Evolutionary conservation across 2,113 vertebrate species (phyloP).

Genomic region (Ameiurus melas): DNA sequence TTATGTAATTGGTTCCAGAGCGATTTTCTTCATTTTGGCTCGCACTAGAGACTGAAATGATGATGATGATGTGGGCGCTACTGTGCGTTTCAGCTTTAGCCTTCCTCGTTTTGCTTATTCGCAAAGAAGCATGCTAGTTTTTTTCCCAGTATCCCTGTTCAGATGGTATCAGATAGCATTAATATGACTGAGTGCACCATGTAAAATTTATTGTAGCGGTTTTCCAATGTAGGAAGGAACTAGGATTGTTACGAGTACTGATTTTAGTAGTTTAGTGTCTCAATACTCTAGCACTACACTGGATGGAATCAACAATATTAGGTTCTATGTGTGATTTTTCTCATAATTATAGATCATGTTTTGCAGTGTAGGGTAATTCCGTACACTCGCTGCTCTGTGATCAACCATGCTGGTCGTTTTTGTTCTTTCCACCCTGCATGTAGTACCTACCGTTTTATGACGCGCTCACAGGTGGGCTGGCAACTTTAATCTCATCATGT

Average conservation of each 20-base stretch:
- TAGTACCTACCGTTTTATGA: conserved; percentile 17
- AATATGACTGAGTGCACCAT: neutral
- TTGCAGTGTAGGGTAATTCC: neutral
- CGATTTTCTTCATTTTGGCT: conserved; percentile 32
- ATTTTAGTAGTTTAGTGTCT: neutral
- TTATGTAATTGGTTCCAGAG: conserved; percentile 39
- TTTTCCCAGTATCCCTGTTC: neutral
- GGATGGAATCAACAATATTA: neutral
- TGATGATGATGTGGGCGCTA: neutral
- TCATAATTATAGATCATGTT: neutral
- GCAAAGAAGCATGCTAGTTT: conserved; percentile 6
- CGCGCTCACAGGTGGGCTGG: neutral
- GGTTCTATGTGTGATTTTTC: neutral
- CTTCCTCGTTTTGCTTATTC: conserved; percentile 26
- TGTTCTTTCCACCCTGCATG: conserved; percentile 14
- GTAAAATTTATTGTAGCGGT: neutral
- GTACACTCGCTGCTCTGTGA: neutral
- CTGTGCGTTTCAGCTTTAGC: conserved; percentile 38
- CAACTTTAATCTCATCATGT: neutral
- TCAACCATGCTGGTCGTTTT: neutral
- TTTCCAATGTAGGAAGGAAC: neutral
- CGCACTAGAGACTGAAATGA: conserved; percentile 16
- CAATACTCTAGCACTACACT: neutral
- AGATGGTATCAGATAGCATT: neutral
- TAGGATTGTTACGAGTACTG: neutral